These are phyloP conservation scores for Chlorospingus flavigularis DNA, from an alignment of 2,797 vertebrate species.

Conservation along the genomic window DNA sequence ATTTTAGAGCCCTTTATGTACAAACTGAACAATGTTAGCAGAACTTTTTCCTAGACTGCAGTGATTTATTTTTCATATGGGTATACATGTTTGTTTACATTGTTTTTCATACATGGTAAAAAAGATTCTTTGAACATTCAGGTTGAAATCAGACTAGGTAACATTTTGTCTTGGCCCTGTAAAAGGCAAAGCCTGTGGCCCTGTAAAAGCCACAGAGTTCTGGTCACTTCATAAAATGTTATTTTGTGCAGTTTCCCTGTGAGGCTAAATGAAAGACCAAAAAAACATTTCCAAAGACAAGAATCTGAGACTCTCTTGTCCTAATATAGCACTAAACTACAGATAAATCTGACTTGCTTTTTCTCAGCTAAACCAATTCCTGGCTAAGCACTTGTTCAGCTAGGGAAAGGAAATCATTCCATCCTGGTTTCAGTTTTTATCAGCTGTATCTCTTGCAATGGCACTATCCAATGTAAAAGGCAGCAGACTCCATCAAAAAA, in stretches of 20 bases:
- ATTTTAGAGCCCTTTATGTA: not conserved
- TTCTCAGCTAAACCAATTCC: not conserved
- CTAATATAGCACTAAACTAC: not conserved
- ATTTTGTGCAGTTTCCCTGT: not conserved
- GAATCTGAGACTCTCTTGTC: not conserved
- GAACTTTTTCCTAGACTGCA: not conserved
- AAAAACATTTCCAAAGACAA: not conserved
- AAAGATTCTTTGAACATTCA: not conserved
- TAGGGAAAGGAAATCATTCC: not conserved
- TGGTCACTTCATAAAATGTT: not conserved
- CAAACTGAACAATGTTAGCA: not conserved
- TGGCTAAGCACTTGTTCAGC: not conserved
- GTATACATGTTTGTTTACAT: not conserved
- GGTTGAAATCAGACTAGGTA: not conserved
- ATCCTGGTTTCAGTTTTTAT: not conserved
- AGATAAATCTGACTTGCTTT: not conserved
- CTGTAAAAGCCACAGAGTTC: not conserved
- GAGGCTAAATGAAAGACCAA: not conserved
- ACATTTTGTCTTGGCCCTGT: not conserved
- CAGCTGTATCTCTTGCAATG: not conserved
- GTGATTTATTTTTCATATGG: not conserved
- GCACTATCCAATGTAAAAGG: not conserved
- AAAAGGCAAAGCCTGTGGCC: not conserved
- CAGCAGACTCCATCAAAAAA: not conserved
- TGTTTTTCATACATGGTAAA: not conserved